A percentile compares a stretch with the other conserved stretches of the same genome.
Conservation (phyloP, 1,140 invertebrate genomes). For the Zaprionus camerounensis region DNA sequence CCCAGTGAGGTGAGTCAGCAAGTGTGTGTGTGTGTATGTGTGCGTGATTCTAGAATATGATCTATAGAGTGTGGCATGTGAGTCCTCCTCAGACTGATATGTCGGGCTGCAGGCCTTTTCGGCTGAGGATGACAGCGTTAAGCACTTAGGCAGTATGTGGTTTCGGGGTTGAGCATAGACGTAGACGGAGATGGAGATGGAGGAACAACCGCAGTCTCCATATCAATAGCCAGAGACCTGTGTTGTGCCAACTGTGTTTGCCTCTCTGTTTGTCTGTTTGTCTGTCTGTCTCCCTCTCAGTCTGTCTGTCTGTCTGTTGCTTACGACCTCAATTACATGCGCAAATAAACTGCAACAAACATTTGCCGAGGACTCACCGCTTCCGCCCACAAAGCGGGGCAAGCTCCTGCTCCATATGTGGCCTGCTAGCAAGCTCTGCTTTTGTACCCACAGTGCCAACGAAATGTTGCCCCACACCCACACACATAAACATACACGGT, state of each 20-base stretch:
- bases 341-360: slow-evolving; percentile 81
- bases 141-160: slow-evolving; percentile 30
- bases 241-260: slow-evolving; percentile 24
- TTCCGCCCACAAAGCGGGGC: slow-evolving; percentile 22
- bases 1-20: slow-evolving; percentile 12
- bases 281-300: slow-evolving; percentile 25
- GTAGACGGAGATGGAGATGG: not conserved
- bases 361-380: slow-evolving; percentile 71
- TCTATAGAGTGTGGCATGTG: not conserved
- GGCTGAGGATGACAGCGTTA: slow-evolving; percentile 24
- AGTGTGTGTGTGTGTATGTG: not conserved
- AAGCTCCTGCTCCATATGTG: slow-evolving; percentile 15
- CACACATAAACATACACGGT: slow-evolving; percentile 10
- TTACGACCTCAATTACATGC: slow-evolving; percentile 77
- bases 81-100: slow-evolving; percentile 4
- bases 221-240: slow-evolving; percentile 21
- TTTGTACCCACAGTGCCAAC: slow-evolving; percentile 34
- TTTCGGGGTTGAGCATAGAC: not conserved
- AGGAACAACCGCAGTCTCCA: slow-evolving; percentile 21
- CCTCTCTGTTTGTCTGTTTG: slow-evolving; percentile 1
- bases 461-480: slow-evolving; percentile 34
- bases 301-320: slow-evolving; percentile 49
- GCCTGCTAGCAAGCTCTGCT: slow-evolving; percentile 32
- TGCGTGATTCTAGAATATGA: not conserved
- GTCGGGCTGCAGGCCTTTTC: not conserved